Percentiles rank a stretch among this genome's conserved stretches.
Conservation (phyloP, 2,113 vertebrate species). For the Chloebia gouldiae region DNA sequence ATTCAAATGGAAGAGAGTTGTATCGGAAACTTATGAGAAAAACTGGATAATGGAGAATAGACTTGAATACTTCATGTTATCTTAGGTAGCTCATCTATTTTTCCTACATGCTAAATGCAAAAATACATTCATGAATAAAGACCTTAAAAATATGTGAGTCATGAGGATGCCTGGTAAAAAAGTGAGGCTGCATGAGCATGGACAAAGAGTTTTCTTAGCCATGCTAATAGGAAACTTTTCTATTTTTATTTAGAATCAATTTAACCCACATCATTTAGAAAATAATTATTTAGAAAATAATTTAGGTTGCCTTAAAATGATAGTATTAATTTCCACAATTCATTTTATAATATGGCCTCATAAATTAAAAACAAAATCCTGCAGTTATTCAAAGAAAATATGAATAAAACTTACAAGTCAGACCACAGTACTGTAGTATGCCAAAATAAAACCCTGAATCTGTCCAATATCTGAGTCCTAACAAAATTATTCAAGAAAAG, state of each 20-base stretch:
- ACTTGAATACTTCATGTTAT: slow-evolving; percentile 17
- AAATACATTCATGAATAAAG: neutral
- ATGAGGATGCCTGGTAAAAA: neutral
- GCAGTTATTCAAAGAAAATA: neutral
- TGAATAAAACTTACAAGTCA: neutral
- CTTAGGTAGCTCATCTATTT: neutral
- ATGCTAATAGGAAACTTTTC: neutral
- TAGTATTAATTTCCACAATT: neutral
- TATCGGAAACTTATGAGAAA: neutral
- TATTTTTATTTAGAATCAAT: neutral
- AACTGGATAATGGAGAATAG: slow-evolving; percentile 27
- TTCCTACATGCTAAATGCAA: neutral
- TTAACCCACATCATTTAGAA: neutral
- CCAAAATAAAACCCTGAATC: neutral
- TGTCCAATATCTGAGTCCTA: neutral
- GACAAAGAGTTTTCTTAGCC: neutral
- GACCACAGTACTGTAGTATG: neutral
- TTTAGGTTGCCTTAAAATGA: neutral
- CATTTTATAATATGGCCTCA: neutral
- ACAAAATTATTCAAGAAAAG: neutral
- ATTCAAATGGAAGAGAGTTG: neutral
- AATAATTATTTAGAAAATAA: neutral
- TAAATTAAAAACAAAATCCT: neutral
- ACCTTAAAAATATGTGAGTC: neutral
- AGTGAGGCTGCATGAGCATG: neutral